Evolutionary conservation across 23 tunicate genomes (phyloP), one percentile per base, ranked within the genome.

Genomic region (Diplosoma virens): DNA sequence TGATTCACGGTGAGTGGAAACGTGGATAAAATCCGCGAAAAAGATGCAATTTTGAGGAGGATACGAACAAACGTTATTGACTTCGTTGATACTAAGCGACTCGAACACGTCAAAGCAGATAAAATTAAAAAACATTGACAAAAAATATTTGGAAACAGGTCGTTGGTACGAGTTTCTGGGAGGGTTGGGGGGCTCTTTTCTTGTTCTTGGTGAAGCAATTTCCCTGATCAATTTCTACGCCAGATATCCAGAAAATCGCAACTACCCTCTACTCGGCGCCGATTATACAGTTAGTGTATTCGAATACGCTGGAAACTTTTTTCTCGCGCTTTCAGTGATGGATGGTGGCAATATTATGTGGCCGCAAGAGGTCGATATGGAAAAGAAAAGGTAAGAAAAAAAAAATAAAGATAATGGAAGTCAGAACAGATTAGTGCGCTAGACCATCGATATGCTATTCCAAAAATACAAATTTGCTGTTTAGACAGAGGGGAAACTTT

Each of bases 141-240:
- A n/a, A n/a, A n/a, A n/a, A n/a, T n/a, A n/a, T n/a, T n/a, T n/a
- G n/a, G n/a, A n/a, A n/a, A n/a, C 58, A 78, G 83, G 73, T 24
- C 83, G 83, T 0, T 78, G 83, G 83, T 78, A 64, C 47, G 83
- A 78, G 61, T 64, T 78, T 22, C 32, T 65, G 0, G 83, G 83
- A 14, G 83, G 72, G 3, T 1, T 78, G 1, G 83, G 74, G 0
- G 50, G 63, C 1, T 78, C 83, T 6, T 63, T 64, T 18, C 30
- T 78, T 24, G 74, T 78, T 0, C 26, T 78, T 24, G 28, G 61
- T 32, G 83, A 78, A 24, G 26, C 45, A 2, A 65, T 78, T 30
- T 26, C 45, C 0, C 28, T 78, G 61, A 63, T 78, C 45, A 47
- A 78, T 28, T 6, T 20, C 3, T 29, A 47, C 27, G 14, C 48